A percentile compares a stretch with the other conserved stretches of the same genome.
Conservation (phyloP, 2,797 vertebrate genomes). For the Ciconia nigra region DNA sequence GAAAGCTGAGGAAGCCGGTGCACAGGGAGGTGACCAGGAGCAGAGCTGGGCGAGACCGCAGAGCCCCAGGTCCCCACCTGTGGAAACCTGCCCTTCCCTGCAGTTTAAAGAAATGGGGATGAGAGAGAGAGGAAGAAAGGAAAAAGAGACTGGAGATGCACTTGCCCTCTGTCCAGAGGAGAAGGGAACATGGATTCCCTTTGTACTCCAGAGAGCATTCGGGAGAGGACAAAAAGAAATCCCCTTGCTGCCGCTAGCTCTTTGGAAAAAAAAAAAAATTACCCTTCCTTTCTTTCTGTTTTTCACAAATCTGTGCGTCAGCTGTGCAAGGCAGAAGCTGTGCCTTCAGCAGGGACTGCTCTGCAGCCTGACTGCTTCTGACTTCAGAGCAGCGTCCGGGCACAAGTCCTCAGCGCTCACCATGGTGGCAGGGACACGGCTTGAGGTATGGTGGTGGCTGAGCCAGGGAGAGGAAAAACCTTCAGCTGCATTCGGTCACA, state of each 20-base stretch:
- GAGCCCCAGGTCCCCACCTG: not conserved
- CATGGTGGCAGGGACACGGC: too few species aligned
- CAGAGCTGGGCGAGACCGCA: not conserved
- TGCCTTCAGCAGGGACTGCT: not conserved
- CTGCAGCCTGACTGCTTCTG: not conserved
- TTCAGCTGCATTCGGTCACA: not conserved
- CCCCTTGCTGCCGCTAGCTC: not conserved
- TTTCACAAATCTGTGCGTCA: too few species aligned
- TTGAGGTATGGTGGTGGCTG: not conserved
- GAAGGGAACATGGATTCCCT: not conserved
- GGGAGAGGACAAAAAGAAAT: not conserved
- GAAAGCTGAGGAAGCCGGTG: not conserved
- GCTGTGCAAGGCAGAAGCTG: not conserved
- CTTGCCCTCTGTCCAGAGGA: not conserved
- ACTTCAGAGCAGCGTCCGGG: not conserved
- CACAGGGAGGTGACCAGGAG: not conserved
- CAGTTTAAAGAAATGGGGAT: fast-evolving
- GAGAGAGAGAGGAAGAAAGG: too few species aligned
- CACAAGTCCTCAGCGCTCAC: not conserved
- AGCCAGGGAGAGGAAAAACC: not conserved
- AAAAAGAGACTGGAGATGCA: not conserved
- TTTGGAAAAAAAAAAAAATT: not conserved
- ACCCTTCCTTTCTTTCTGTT: not conserved
- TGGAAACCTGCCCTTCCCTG: not conserved
- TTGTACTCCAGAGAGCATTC: not conserved